Evolutionary conservation across 2,113 vertebrate genomes (phyloP).

Genomic region (Rissa tridactyla): DNA sequence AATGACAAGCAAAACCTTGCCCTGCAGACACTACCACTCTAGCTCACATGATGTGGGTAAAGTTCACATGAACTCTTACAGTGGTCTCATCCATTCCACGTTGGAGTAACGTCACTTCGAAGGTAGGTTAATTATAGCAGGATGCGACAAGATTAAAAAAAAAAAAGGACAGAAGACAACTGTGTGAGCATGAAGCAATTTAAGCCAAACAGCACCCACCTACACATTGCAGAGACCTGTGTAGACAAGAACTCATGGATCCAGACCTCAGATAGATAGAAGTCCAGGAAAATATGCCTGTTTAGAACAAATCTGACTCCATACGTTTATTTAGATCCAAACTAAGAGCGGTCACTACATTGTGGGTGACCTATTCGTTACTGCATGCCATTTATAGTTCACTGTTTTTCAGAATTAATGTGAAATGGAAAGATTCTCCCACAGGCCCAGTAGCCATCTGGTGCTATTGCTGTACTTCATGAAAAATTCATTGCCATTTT

Average conservation of each 20-base stretch:
- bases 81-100: neutral
- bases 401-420: neutral
- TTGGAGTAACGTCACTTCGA: neutral
- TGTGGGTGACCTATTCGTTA: neutral
- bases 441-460: conserved; percentile 39
- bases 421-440: conserved; percentile 14
- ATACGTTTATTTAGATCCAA: neutral
- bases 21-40: too few relatives aligned
- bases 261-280: neutral
- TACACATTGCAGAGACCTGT: neutral
- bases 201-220: neutral
- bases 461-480: conserved; percentile 24
- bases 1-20: neutral
- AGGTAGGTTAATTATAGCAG: neutral
- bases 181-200: neutral
- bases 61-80: neutral
- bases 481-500: conserved; percentile 50
- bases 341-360: neutral
- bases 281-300: neutral
- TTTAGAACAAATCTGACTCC: neutral
- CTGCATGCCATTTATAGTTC: neutral
- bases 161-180: neutral
- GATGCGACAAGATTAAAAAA: neutral
- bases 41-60: neutral
- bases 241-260: neutral